Conservation (phyloP, 2,888 invertebrate species). For the Monopis laevigella region DNA sequence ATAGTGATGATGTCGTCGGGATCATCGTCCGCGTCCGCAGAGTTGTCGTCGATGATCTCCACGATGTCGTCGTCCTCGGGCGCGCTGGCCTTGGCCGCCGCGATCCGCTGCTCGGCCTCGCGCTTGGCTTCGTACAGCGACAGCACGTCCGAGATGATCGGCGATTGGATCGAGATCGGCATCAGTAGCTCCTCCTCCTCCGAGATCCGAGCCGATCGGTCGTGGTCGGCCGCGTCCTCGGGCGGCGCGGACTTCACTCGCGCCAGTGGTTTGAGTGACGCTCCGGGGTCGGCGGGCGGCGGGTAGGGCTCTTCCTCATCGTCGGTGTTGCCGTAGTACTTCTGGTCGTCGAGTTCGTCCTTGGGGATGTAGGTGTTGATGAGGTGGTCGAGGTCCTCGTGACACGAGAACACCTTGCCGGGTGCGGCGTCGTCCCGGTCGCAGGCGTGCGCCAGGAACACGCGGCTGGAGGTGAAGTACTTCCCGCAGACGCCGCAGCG, state of each 20-base stretch:
- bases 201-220: neutral
- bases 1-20: constrained; percentile 35
- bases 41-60: constrained; percentile 35
- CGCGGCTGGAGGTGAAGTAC: constrained; percentile 47
- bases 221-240: neutral
- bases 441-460: constrained; percentile 44
- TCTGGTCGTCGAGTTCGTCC: constrained; percentile 50
- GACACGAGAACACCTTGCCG: constrained; percentile 44
- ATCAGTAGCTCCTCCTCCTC: neutral
- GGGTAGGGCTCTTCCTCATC: constrained; percentile 30
- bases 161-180: constrained; percentile 39
- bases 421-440: constrained; percentile 42
- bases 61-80: constrained; percentile 28
- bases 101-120: constrained; percentile 14
- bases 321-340: constrained; percentile 46
- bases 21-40: constrained; percentile 30
- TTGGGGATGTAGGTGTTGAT: constrained; percentile 47
- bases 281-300: neutral
- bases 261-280: neutral
- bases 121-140: constrained; percentile 40
- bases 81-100: no score
- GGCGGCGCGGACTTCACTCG: no score
- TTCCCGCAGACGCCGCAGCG: constrained; percentile 57
- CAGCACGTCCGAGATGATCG: constrained; percentile 53
- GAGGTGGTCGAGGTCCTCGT: constrained; percentile 35